Percentiles rank a stretch among this genome's conserved stretches.
Conservation (phyloP, 2,888 invertebrate genomes). For the Scaptomyza caliginosa region DNA sequence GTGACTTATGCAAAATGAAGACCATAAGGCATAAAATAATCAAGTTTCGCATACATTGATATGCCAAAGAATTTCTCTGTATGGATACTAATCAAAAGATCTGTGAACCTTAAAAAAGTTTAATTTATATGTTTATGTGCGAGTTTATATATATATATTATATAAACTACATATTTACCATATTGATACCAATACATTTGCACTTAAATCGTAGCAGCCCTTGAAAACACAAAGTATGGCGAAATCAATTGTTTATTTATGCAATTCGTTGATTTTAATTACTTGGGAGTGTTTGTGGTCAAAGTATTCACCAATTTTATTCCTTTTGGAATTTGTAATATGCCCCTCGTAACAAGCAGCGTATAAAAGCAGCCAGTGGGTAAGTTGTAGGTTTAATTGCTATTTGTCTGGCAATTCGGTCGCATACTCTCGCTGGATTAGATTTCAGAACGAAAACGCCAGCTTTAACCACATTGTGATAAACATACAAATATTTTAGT, state of each 20-base stretch:
- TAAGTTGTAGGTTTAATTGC: conserved; percentile 72
- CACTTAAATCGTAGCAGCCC: conserved; percentile 20
- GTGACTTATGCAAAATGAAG: conserved; percentile 1
- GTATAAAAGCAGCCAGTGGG: conserved; percentile 41
- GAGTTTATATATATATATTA: not conserved
- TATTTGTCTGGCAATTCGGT: conserved; percentile 78
- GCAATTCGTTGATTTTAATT: conserved; percentile 61
- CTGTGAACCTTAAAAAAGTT: not conserved
- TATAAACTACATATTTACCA: not conserved
- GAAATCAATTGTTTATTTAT: conserved; percentile 56
- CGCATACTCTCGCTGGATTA: conserved; percentile 47
- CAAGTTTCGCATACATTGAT: not conserved
- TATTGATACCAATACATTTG: conserved; percentile 1
- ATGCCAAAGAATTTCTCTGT: not conserved
- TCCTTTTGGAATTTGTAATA: conserved; percentile 72
- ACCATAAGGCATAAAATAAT: too few species aligned
- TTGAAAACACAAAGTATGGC: conserved; percentile 39
- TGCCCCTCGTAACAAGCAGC: conserved; percentile 19
- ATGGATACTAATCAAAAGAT: not conserved
- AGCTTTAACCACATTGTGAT: conserved; percentile 23
- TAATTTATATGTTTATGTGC: not conserved
- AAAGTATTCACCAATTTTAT: conserved; percentile 59
- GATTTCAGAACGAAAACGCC: conserved; percentile 9
- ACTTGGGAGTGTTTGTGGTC: conserved; percentile 59
- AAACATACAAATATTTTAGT: conserved; percentile 12